These are phyloP conservation scores for Neoitamus cyanurus DNA, from an alignment of 2,888 invertebrate genomes.

Conservation along the genomic window DNA sequence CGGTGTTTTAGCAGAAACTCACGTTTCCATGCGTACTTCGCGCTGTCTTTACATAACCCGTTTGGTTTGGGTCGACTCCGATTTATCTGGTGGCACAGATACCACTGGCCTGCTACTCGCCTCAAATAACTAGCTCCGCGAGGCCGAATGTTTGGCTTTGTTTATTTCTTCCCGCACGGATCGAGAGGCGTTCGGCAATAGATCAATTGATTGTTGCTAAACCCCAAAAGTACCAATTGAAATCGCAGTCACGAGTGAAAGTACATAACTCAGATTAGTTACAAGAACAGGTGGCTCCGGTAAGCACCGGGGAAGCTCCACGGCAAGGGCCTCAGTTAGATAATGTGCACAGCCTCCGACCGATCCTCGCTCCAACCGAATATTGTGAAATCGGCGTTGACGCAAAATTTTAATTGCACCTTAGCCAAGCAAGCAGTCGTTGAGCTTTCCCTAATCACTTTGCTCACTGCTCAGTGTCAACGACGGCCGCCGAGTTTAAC, in stretches of 20 bases:
- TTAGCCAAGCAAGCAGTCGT: background rate
- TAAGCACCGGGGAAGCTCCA: background rate
- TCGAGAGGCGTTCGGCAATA: slow-evolving; percentile 11
- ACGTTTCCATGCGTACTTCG: slow-evolving; percentile 18
- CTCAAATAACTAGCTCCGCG: background rate
- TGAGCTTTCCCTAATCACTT: background rate
- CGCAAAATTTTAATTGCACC: background rate
- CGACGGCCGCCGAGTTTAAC: background rate
- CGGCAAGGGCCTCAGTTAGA: background rate
- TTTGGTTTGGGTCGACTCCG: slow-evolving; percentile 1
- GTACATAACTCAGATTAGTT: slow-evolving; percentile 20
- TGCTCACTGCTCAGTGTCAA: background rate
- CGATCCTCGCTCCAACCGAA: background rate
- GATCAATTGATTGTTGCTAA: slow-evolving; percentile 8
- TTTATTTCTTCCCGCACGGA: slow-evolving; percentile 11
- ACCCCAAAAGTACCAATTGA: background rate
- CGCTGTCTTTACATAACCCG: slow-evolving; percentile 4
- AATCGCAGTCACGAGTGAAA: slow-evolving; percentile 4
- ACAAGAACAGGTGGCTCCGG: slow-evolving; percentile 8
- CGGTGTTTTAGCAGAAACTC: background rate
- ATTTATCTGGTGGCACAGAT: slow-evolving; percentile 13
- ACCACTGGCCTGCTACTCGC: background rate
- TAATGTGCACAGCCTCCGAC: background rate
- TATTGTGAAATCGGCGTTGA: background rate
- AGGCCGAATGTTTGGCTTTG: slow-evolving; percentile 3